These are phyloP conservation scores for Clupea harengus DNA, from an alignment of 2,113 vertebrate species.

Conservation along the genomic window DNA sequence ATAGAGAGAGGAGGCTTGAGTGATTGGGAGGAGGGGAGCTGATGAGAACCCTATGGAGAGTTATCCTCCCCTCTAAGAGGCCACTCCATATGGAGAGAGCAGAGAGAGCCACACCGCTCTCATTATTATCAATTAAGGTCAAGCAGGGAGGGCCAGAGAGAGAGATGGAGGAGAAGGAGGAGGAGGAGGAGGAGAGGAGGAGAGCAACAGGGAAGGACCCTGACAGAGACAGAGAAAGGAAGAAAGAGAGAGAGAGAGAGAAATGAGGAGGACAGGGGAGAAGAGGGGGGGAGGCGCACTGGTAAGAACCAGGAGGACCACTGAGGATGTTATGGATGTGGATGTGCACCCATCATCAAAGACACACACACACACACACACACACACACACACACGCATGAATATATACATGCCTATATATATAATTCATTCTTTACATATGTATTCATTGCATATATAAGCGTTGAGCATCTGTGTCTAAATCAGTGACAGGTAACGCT, in stretches of 20 bases:
- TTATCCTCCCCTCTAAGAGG: not conserved
- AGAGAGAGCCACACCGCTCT: slow-evolving; percentile 23
- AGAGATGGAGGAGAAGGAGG: not conserved
- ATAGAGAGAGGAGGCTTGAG: not conserved
- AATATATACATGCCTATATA: not conserved
- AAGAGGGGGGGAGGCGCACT: not conserved
- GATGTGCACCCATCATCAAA: not conserved
- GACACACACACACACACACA: not conserved
- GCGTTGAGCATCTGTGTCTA: not conserved
- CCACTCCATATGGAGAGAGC: not conserved
- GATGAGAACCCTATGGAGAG: not conserved
- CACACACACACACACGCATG: not conserved
- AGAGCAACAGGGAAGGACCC: not conserved
- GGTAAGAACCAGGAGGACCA: not conserved
- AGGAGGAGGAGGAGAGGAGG: not conserved
- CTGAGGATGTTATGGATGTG: not conserved
- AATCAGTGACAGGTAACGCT: not conserved
- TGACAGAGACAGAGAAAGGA: not conserved
- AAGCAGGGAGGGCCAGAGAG: slow-evolving; percentile 23
- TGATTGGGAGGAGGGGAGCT: not conserved
- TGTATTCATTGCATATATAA: not conserved
- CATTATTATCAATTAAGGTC: slow-evolving; percentile 38
- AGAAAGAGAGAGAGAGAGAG: not conserved
- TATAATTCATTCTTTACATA: not conserved
- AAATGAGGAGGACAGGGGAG: not conserved